Evolutionary conservation across 2,113 vertebrate species (phyloP).

Genomic region (Pungitius pungitius): DNA sequence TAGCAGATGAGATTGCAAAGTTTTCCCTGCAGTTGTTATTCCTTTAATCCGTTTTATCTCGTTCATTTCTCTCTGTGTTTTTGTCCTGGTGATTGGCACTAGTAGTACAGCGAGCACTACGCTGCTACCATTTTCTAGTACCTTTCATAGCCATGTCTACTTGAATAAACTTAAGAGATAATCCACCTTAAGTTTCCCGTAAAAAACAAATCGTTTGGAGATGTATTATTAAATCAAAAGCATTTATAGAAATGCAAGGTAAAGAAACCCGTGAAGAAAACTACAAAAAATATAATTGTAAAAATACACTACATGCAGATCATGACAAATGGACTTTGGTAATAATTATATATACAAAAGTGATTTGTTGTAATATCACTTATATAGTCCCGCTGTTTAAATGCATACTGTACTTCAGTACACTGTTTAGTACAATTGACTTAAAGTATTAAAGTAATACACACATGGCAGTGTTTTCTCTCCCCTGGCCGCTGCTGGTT

Average conservation of each 20-base stretch:
- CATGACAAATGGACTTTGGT: neutral
- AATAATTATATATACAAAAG: neutral
- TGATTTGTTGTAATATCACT: neutral
- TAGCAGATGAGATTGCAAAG: slow-evolving; percentile 30
- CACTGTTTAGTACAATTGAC: neutral
- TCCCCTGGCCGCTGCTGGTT: slow-evolving; percentile 33
- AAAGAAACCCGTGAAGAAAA: neutral
- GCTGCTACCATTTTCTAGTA: neutral
- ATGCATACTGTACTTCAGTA: neutral
- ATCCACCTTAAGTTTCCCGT: neutral
- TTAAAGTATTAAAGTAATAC: neutral
- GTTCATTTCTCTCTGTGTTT: slow-evolving; percentile 7
- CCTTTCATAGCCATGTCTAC: neutral
- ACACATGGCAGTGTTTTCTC: no score
- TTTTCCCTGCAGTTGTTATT: slow-evolving; percentile 29
- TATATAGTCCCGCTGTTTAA: neutral
- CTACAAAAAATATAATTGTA: neutral
- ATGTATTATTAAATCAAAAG: neutral
- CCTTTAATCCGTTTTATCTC: slow-evolving; percentile 13
- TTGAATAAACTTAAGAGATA: neutral
- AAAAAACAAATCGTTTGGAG: neutral
- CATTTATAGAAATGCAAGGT: neutral
- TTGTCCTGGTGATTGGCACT: slow-evolving; percentile 20
- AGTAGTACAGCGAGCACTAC: neutral
- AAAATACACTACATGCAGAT: neutral